Evolutionary conservation across 2,797 vertebrate species (phyloP).

Genomic region (Sebastolobus altivelis): DNA sequence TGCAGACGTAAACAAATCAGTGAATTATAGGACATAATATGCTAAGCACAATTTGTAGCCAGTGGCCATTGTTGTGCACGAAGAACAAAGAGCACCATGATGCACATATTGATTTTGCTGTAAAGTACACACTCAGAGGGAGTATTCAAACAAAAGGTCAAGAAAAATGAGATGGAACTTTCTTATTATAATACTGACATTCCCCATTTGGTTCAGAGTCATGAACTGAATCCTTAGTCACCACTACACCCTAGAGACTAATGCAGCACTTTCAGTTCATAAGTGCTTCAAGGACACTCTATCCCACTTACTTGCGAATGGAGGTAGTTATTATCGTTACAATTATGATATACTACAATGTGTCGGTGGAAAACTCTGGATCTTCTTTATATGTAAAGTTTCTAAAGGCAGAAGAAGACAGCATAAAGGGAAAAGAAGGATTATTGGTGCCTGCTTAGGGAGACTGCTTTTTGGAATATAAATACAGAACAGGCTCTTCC

Average conservation of each 20-base stretch:
- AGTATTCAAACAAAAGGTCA: slow-evolving; percentile 78
- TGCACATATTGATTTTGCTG: slow-evolving; percentile 76
- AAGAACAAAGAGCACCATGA: slow-evolving; percentile 57
- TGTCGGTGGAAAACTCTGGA: slow-evolving; percentile 18
- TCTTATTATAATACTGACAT: slow-evolving; percentile 71
- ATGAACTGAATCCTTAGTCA: slow-evolving; percentile 55
- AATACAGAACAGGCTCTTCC: slow-evolving; percentile 57
- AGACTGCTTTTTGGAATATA: slow-evolving; percentile 50
- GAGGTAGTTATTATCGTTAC: slow-evolving; percentile 23
- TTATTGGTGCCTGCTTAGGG: slow-evolving; percentile 43
- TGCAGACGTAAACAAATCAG: slow-evolving; percentile 44
- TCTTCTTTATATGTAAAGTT: slow-evolving; percentile 17
- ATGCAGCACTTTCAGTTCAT: slow-evolving; percentile 41
- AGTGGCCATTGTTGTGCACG: slow-evolving; percentile 51
- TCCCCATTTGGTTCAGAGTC: slow-evolving; percentile 56
- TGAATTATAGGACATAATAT: slow-evolving; percentile 29
- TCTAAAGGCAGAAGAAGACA: slow-evolving; percentile 9
- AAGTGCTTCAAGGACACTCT: slow-evolving; percentile 51
- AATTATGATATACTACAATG: background rate
- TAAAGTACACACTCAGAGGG: slow-evolving; percentile 68
- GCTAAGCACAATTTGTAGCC: slow-evolving; percentile 52
- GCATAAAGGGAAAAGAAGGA: slow-evolving; percentile 6
- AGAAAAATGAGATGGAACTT: slow-evolving; percentile 70
- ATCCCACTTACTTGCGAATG: slow-evolving; percentile 24
- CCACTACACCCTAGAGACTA: slow-evolving; percentile 27